Evolutionary conservation across 2,888 invertebrate species (phyloP), one percentile per base, ranked within the genome.

Genomic region (Drosophila neutralis): DNA sequence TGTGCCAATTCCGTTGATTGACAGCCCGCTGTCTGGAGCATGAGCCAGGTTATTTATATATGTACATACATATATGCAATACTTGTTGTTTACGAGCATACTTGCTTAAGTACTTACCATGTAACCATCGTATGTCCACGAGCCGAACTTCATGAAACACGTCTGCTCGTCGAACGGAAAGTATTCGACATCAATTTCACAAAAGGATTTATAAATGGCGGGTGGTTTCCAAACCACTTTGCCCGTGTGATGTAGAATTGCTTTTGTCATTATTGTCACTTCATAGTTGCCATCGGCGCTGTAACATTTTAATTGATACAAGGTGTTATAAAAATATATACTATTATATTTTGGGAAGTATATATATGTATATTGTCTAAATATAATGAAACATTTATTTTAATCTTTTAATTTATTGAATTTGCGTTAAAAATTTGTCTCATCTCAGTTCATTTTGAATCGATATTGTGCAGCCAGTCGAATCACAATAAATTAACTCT

Each of bases 271-370:
- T 93, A 98, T 97, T 89, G 98, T 98, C 92, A 98, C 98, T 94
- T 98, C 98, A 94, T 98, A 99, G 94, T 98, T 98, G 79, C 98
- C 98, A 93, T 99, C 98, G 85, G 98, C 98, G 93, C 98, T 98
- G 94, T 76, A 93, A 73, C 21, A 38, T 42, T 38, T 45, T 10
- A 38, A 35, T 29, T 36, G 7, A 69, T 10, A 31, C 29, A 49
- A 33, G 29, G 13, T 27, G 13, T 7, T 11, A 21, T 4, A 40
- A 1, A 24, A 24, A 45, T 24, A 4, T 13, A 2, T 45, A 7
- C 13, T 7, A 7, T 13, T 7, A 7, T 4, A 21, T 4, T 13
- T 42, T 21, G 7, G 7, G 7, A 21, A 21, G 45, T 21, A 11
- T 42, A 21, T 5, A 24, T 11, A 11, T 42, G 11, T 4, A 24